Conservation (phyloP, 2,888 invertebrate species). For the Hypercompe scribonia region DNA sequence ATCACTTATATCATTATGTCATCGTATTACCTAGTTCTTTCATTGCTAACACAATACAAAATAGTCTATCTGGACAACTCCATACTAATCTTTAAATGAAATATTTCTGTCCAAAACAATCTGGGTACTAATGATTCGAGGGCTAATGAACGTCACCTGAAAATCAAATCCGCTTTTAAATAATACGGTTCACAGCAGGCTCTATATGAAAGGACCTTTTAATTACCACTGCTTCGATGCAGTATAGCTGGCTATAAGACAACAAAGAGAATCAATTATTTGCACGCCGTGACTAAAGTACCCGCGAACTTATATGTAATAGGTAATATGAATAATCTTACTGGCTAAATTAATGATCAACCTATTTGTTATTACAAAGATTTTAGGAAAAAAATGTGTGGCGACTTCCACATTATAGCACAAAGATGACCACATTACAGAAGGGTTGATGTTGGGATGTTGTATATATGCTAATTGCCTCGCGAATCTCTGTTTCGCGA, state of each 20-base stretch:
- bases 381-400: background rate
- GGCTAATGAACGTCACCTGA: conserved; percentile 11
- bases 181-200: conserved; percentile 37
- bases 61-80: background rate
- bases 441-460: too few species aligned
- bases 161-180: conserved; percentile 60
- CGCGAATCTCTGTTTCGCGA: too few species aligned
- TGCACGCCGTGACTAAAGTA: conserved; percentile 57
- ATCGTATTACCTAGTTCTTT: background rate
- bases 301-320: conserved; percentile 33
- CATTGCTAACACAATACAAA: background rate
- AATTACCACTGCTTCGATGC: conserved; percentile 68
- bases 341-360: background rate
- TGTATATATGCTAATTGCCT: too few species aligned
- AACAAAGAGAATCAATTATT: conserved; percentile 71
- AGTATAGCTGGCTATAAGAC: conserved; percentile 64
- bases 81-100: background rate
- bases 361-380: background rate
- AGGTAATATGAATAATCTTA: conserved; percentile 4
- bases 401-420: too few species aligned
- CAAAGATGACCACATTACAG: too few species aligned
- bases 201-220: conserved; percentile 56
- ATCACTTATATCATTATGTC: background rate
- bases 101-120: background rate
- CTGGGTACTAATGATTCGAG: background rate